Evolutionary conservation across 2,797 vertebrate genomes (phyloP).

Genomic region (Zalophus californianus): DNA sequence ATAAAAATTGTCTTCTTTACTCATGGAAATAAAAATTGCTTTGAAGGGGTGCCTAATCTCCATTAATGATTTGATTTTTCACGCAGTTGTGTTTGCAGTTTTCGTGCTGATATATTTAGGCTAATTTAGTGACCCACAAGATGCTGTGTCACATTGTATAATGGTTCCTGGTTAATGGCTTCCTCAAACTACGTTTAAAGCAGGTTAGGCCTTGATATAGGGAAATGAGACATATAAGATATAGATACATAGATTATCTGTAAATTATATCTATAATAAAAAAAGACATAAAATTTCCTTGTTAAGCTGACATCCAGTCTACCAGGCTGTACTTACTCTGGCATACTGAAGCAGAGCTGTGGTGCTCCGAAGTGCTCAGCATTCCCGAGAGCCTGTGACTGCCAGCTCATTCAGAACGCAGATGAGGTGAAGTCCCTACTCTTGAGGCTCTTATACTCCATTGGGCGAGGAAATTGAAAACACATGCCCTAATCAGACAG

Average conservation of each 20-base stretch:
- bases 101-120: not conserved
- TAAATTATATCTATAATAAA: not conserved
- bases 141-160: not conserved
- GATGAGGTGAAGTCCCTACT: not conserved
- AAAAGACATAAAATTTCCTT: not conserved
- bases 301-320: not conserved
- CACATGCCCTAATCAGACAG: not conserved
- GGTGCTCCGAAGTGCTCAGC: not conserved
- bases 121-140: not conserved
- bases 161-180: not conserved
- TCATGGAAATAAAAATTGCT: not conserved
- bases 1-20: not conserved
- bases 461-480: not conserved
- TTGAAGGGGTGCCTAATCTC: not conserved
- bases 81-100: not conserved
- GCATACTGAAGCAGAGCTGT: not conserved
- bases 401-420: not conserved
- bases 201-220: not conserved
- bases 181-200: conserved; percentile 65
- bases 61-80: not conserved
- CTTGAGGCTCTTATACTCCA: not conserved
- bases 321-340: not conserved
- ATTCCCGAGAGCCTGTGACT: not conserved
- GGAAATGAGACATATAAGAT: not conserved
- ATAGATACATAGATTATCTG: not conserved